A percentile compares a stretch with the other conserved stretches of the same genome.
Conservation (phyloP, 2,797 vertebrate genomes). For the Labroides dimidiatus region DNA sequence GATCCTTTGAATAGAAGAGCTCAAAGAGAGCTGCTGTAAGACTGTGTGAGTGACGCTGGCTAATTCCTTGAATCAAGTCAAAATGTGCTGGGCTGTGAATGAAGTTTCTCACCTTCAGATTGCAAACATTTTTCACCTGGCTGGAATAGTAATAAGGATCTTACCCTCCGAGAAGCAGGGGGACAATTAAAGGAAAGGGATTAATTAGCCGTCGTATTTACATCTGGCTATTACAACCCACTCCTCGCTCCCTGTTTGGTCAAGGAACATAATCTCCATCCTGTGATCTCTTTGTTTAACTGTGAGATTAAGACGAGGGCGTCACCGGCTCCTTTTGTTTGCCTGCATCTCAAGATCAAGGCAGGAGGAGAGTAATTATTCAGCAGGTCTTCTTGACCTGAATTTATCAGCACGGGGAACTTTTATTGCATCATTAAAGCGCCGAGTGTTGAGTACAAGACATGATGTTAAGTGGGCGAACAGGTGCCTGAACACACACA, state of each 20-base stretch:
- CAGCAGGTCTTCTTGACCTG: slow-evolving; percentile 34
- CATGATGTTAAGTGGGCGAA: slow-evolving; percentile 35
- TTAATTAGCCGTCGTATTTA: slow-evolving; percentile 63
- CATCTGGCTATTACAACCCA: slow-evolving; percentile 25
- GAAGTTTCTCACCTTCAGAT: slow-evolving; percentile 39
- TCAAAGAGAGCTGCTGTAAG: slow-evolving; percentile 46
- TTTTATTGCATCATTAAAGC: slow-evolving; percentile 19
- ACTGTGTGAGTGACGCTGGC: slow-evolving; percentile 44
- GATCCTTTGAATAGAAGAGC: slow-evolving; percentile 55
- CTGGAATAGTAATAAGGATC: slow-evolving; percentile 69
- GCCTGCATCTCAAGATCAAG: slow-evolving; percentile 39
- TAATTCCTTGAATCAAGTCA: slow-evolving; percentile 62
- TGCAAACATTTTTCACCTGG: slow-evolving; percentile 68
- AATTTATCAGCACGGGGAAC: slow-evolving; percentile 33
- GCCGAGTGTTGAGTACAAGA: neutral
- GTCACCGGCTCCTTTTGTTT: slow-evolving; percentile 42
- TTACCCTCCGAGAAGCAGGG: slow-evolving; percentile 51
- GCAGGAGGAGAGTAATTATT: slow-evolving; percentile 29
- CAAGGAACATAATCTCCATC: slow-evolving; percentile 36
- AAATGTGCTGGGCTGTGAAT: slow-evolving; percentile 23
- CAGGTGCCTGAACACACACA: slow-evolving; percentile 25
- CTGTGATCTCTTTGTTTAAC: slow-evolving; percentile 46
- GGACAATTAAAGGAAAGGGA: slow-evolving; percentile 68
- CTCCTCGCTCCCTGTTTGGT: slow-evolving; percentile 35
- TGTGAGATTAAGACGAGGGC: slow-evolving; percentile 49